These are phyloP conservation scores for Antedon mediterranea DNA, from an alignment of 53 echinoderm and acorn worm genomes.

Conservation along the genomic window DNA sequence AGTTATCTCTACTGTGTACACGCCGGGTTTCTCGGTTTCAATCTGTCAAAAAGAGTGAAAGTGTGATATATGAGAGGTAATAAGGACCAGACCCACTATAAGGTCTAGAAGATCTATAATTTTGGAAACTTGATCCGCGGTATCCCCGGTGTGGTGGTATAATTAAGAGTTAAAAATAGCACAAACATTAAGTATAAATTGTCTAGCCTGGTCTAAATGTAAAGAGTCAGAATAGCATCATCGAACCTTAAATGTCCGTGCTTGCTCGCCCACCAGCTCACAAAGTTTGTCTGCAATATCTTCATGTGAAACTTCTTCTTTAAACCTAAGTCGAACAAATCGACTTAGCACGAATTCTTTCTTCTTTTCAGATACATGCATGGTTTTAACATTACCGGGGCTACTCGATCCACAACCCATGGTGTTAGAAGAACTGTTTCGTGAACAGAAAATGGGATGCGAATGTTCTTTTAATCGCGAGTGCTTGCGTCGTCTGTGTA, in stretches of 20 bases:
- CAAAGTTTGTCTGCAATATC: neutral
- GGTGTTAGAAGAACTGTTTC: neutral
- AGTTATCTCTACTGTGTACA: neutral
- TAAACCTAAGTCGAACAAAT: neutral
- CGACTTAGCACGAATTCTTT: neutral
- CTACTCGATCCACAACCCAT: neutral
- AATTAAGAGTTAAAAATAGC: too few species aligned
- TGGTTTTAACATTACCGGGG: neutral
- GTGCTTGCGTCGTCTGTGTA: too few species aligned
- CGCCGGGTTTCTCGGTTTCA: neutral
- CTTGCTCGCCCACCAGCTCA: neutral
- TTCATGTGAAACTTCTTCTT: neutral
- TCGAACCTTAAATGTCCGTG: neutral
- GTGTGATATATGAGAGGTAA: too few species aligned
- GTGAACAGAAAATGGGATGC: too few species aligned
- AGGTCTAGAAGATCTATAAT: too few species aligned
- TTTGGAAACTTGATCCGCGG: too few species aligned
- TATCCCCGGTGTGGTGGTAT: too few species aligned
- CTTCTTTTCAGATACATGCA: neutral
- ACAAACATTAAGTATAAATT: too few species aligned
- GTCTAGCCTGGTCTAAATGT: too few species aligned
- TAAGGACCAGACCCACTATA: too few species aligned
- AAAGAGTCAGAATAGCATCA: too few species aligned
- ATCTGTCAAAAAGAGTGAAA: neutral
- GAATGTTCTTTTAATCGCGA: too few species aligned